Percentiles rank a stretch among this genome's conserved stretches.
Evolutionary conservation across 2,113 vertebrate species (phyloP).

Genomic region (Ceratotherium simum): DNA sequence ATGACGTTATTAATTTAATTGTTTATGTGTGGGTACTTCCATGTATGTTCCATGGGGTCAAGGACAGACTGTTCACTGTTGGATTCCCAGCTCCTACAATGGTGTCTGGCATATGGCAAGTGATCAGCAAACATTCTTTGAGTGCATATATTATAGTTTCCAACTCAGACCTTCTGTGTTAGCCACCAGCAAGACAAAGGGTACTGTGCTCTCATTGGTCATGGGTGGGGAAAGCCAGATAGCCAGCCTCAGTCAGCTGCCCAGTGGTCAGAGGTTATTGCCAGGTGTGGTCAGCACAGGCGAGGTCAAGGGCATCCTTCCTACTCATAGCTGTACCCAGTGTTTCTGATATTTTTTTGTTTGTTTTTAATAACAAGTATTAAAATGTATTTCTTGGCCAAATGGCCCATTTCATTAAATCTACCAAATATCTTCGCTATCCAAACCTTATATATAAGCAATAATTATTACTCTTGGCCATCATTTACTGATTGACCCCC

Average conservation of each 20-base stretch:
- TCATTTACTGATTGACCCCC: neutral
- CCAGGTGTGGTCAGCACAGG: neutral
- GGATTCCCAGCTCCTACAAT: neutral
- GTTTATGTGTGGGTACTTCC: neutral
- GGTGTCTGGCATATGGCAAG: neutral
- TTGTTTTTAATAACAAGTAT: slow-evolving; percentile 17
- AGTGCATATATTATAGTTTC: neutral
- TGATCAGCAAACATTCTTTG: neutral
- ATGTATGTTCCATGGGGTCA: neutral
- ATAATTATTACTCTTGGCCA: neutral
- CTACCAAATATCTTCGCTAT: neutral
- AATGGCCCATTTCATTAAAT: slow-evolving; percentile 19
- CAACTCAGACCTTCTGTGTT: neutral
- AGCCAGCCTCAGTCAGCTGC: neutral
- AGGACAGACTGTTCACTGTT: neutral
- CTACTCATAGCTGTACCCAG: neutral
- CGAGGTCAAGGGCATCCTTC: neutral
- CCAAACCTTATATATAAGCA: neutral
- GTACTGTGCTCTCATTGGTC: neutral
- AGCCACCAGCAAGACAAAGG: neutral
- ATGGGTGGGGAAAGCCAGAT: neutral
- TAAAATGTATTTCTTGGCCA: neutral
- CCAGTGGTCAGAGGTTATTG: neutral
- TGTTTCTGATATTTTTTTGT: neutral
- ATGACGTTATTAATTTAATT: slow-evolving; percentile 8